A percentile compares a stretch with the other conserved stretches of the same genome.
phyloP scores from a whole-genome alignment of 2,113 vertebrate species.

The Corydoras sp. region DNA sequence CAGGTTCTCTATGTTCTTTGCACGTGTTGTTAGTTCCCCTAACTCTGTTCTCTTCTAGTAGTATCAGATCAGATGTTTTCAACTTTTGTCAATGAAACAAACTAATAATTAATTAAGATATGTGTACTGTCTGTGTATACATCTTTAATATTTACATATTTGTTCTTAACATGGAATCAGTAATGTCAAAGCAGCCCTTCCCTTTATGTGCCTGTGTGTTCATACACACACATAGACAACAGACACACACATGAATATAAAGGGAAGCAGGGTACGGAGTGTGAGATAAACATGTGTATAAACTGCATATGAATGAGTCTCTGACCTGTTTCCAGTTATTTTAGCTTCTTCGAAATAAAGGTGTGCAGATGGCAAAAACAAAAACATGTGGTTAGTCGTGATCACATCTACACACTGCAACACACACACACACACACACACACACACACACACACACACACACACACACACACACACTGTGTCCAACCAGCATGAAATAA shows the following conservation, averaged over 20 bases:
- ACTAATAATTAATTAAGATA: too few species aligned
- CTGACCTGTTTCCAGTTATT: background rate
- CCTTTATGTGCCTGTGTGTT: too few species aligned
- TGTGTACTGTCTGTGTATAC: too few species aligned
- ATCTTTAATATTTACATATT: background rate
- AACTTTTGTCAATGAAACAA: too few species aligned
- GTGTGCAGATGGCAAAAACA: background rate
- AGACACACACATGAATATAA: background rate
- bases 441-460: background rate
- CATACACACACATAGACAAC: background rate
- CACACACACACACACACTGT: background rate
- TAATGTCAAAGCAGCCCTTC: too few species aligned
- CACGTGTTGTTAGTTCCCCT: too few species aligned
- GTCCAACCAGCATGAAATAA: background rate
- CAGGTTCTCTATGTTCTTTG: too few species aligned
- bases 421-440: background rate
- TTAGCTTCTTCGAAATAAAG: background rate
- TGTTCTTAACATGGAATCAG: too few species aligned
- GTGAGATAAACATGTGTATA: constrained; percentile 3
- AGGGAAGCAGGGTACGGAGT: background rate
- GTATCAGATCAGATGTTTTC: too few species aligned
- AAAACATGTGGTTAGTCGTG: background rate
- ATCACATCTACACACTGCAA: background rate
- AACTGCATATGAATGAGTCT: constrained; percentile 4
- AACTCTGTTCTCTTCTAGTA: too few species aligned